These are phyloP conservation scores for Trichacis sp. DNA, from an alignment of 2,888 invertebrate species.

Conservation along the genomic window DNA sequence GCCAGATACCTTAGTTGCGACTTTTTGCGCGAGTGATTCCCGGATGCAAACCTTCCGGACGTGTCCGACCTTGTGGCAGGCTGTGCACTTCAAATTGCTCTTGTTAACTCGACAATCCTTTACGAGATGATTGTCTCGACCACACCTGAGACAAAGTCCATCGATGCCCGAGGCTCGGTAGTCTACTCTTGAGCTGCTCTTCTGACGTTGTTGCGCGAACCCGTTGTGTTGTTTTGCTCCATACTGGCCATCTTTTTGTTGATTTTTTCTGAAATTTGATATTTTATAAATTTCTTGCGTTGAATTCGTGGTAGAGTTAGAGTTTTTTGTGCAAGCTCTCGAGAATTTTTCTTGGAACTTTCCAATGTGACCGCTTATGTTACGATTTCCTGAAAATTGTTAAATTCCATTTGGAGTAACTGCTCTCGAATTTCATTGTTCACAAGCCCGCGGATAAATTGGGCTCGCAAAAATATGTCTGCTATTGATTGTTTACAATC, in stretches of 20 bases:
- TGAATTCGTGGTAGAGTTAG: too few relatives aligned
- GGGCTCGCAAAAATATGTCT: conserved; percentile 20
- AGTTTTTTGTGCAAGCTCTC: too few relatives aligned
- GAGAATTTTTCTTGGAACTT: conserved; percentile 15
- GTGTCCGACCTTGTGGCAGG: conserved; percentile 13
- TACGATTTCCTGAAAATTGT: conserved; percentile 12
- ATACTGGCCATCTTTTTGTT: neutral
- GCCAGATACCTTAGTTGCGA: neutral
- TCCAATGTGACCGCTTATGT: conserved; percentile 13
- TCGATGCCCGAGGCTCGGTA: conserved; percentile 10
- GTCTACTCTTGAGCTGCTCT: conserved; percentile 6
- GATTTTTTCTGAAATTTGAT: neutral
- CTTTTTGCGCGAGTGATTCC: conserved; percentile 2
- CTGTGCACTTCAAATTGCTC: conserved; percentile 11
- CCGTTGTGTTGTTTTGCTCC: neutral
- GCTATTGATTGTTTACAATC: conserved; percentile 6
- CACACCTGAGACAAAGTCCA: conserved; percentile 20
- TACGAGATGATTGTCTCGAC: conserved; percentile 15
- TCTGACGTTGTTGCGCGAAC: too few relatives aligned
- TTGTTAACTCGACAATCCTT: conserved; percentile 18
- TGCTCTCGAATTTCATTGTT: conserved; percentile 15
- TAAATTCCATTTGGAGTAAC: conserved; percentile 8
- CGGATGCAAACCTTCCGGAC: conserved; percentile 20
- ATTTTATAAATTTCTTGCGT: conserved; percentile 15
- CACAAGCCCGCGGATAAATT: conserved; percentile 17